Conservation (phyloP, 1,140 invertebrate genomes). For the Hycleus phaleratus region DNA sequence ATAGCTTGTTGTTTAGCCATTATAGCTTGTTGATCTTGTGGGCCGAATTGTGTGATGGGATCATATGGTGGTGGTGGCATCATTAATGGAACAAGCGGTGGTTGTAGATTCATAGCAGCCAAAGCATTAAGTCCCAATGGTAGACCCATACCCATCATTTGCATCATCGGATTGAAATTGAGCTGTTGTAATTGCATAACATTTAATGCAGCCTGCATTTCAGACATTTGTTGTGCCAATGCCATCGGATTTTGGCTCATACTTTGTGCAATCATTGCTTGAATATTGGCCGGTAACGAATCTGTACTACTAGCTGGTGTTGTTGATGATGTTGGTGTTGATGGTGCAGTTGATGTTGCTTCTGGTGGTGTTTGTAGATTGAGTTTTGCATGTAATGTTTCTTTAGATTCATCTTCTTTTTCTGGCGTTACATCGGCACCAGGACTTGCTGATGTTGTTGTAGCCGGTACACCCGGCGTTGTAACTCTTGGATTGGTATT, state of each 20-base stretch:
- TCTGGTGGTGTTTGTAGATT: slow-evolving; percentile 46
- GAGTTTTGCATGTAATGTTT: slow-evolving; percentile 41
- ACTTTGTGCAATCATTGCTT: slow-evolving; percentile 43
- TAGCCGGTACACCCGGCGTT: slow-evolving; percentile 37
- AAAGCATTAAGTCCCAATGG: slow-evolving; percentile 77
- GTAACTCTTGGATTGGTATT: slow-evolving; percentile 52
- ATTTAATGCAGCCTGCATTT: slow-evolving; percentile 79
- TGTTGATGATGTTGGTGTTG: slow-evolving; percentile 49
- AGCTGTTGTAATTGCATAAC: slow-evolving; percentile 81
- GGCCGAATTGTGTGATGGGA: slow-evolving; percentile 52
- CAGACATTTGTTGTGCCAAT: slow-evolving; percentile 69
- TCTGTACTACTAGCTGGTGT: slow-evolving; percentile 60
- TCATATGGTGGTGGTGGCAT: slow-evolving; percentile 73
- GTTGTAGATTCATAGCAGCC: slow-evolving; percentile 81
- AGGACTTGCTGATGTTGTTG: slow-evolving; percentile 20
- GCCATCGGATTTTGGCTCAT: slow-evolving; percentile 48
- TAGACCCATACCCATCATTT: slow-evolving; percentile 73
- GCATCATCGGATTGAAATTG: slow-evolving; percentile 76
- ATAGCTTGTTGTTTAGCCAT: slow-evolving; percentile 63
- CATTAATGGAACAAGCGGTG: slow-evolving; percentile 83
- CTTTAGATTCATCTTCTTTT: slow-evolving; percentile 49
- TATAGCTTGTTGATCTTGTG: slow-evolving; percentile 46
- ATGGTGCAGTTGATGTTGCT: slow-evolving; percentile 52
- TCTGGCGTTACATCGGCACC: slow-evolving; percentile 42
- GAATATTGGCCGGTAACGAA: slow-evolving; percentile 46